Conservation (phyloP, 2,888 invertebrate genomes). For the Ochlodes sylvanus region DNA sequence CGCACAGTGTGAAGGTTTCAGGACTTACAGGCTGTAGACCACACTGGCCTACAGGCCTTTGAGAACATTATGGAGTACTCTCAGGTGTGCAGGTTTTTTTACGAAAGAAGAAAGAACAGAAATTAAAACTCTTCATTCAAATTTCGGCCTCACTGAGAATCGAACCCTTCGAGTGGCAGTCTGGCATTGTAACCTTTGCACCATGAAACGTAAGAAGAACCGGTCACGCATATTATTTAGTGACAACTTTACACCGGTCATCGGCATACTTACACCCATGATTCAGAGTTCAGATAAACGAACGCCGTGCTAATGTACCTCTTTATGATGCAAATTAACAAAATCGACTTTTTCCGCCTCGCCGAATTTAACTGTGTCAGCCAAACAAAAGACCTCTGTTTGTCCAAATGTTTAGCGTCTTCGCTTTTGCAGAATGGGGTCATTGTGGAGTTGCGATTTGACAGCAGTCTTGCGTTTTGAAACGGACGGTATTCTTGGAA, state of each 20-base stretch:
- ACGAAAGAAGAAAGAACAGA: too few species aligned
- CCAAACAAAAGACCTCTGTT: slow-evolving; percentile 50
- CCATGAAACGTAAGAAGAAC: too few species aligned
- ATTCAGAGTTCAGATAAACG: slow-evolving; percentile 39
- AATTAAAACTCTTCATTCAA: too few species aligned
- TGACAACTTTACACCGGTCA: slow-evolving; percentile 40
- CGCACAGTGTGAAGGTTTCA: too few species aligned
- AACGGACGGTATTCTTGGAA: not conserved
- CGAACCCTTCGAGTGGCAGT: too few species aligned
- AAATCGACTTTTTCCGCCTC: slow-evolving; percentile 48
- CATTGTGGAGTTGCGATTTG: slow-evolving; percentile 37
- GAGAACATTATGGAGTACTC: too few species aligned
- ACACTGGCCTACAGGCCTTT: too few species aligned
- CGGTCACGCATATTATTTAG: not conserved
- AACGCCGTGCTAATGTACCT: slow-evolving; percentile 47
- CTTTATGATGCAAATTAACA: slow-evolving; percentile 55
- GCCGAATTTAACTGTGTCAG: slow-evolving; percentile 51
- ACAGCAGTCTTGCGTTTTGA: slow-evolving; percentile 26
- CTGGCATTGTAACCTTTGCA: too few species aligned
- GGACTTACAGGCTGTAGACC: too few species aligned
- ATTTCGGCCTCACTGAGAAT: too few species aligned
- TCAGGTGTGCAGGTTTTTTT: too few species aligned
- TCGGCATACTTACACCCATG: slow-evolving; percentile 49
- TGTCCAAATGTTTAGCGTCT: slow-evolving; percentile 38
- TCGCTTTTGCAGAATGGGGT: slow-evolving; percentile 46